Evolutionary conservation across 2,113 vertebrate genomes (phyloP).

Genomic region (Syrmaticus mikado): DNA sequence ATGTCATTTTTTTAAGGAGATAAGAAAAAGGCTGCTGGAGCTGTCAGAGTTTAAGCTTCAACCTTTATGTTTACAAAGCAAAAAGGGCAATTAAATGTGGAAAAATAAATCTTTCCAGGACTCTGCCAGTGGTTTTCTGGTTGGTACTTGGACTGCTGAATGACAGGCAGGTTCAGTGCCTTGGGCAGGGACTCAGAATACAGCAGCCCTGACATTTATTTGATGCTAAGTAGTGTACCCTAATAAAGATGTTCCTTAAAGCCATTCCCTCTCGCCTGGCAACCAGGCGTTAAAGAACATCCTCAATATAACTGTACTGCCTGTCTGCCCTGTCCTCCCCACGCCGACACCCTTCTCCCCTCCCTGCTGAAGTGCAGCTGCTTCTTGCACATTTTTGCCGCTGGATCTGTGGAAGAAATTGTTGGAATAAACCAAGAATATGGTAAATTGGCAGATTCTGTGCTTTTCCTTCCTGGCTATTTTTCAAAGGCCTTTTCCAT

Average conservation of each 20-base stretch:
- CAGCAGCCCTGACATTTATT: conserved; percentile 74
- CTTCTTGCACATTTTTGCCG: neutral
- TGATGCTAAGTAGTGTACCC: conserved; percentile 41
- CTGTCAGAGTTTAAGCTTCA: conserved; percentile 78
- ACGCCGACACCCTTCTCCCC: neutral
- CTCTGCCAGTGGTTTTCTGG: conserved; percentile 46
- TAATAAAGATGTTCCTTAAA: conserved; percentile 52
- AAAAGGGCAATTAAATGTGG: conserved; percentile 82
- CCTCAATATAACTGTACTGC: neutral
- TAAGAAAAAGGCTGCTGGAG: conserved; percentile 72
- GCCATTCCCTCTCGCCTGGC: conserved; percentile 14
- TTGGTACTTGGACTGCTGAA: conserved; percentile 53
- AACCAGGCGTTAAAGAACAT: neutral
- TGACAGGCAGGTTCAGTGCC: conserved; percentile 66
- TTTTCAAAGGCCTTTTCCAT: neutral
- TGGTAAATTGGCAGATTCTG: neutral
- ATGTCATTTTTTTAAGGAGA: conserved; percentile 72
- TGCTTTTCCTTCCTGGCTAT: neutral
- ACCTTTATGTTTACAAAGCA: conserved; percentile 84
- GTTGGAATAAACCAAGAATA: neutral
- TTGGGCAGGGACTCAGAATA: conserved; percentile 9
- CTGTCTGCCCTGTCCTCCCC: neutral
- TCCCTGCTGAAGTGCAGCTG: accelerated
- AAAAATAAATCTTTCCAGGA: conserved; percentile 77
- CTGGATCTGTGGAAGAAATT: neutral